Evolutionary conservation across 1,140 invertebrate genomes (phyloP), one percentile per base, ranked within the genome.

Genomic region (Drosophila setifemur): DNA sequence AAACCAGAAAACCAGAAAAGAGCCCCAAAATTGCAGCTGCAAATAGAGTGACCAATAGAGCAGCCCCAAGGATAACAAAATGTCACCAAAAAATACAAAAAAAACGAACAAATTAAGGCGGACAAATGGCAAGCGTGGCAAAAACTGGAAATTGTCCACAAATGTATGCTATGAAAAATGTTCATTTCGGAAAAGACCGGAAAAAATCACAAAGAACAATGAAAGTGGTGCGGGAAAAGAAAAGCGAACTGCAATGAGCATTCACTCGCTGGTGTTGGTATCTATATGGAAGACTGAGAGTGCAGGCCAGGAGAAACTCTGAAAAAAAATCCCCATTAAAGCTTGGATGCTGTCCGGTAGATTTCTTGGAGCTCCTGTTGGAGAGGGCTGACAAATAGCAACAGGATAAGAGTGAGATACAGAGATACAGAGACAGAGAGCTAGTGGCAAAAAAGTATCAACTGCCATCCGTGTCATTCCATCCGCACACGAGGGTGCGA

Each of bases 111-210:
- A 42, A 33, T 39, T 40, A 25, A 18, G 19, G 12, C 50, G 33
- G 50, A 33, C 44, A 66, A 68, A 61, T 55, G 54, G 54, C 29
- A 63, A 76, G 61, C 49, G 54, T 25, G 33, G 54, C 53, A 39
- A 63, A 63, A 45, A 48, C 54, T 33, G 50, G 47, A 45, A 67
- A 52, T 67, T 66, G 33, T 50, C 40, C 67, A 44, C 58, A 40
- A 75, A 81, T 75, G 50, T 75, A 61, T 82, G 72, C 77, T 42
- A 72, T 69, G 57, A 28, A 63, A 73, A 69, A 66, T 53, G 43
- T 55, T 63, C 48, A 50, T 40, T 70, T 70, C 29, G 9, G 14
- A 70, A 50, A 28, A 21, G 35, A 26, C 21, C 35, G 39, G 9
- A 29, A 31, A 26, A 58, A 49, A 29, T 16, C 19, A 28, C 18